A percentile compares a stretch with the other conserved stretches of the same genome.
Evolutionary conservation across 1,140 invertebrate species (phyloP).

Genomic region (Macrosteles quadrilineatus): DNA sequence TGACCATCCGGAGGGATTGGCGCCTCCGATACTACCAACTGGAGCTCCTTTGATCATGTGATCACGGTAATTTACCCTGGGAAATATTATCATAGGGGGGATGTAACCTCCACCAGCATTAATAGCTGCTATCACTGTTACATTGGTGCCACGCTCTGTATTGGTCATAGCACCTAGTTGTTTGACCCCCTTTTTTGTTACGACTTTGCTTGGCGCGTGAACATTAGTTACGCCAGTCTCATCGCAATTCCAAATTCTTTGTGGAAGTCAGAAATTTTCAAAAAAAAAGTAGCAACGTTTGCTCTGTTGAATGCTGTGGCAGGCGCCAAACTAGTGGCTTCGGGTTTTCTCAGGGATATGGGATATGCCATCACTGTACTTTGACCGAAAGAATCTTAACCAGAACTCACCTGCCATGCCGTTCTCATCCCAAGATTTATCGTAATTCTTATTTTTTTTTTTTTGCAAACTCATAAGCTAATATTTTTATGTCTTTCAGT

Average conservation of each 20-base stretch:
- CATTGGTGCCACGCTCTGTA: constrained; percentile 17
- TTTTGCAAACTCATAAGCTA: constrained; percentile 44
- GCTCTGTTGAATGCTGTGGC: constrained; percentile 52
- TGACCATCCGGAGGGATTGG: constrained; percentile 49
- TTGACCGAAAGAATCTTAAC: constrained; percentile 43
- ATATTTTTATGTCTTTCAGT: constrained; percentile 33
- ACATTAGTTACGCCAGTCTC: constrained; percentile 49
- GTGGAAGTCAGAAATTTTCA: constrained; percentile 42
- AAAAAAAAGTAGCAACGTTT: constrained; percentile 48
- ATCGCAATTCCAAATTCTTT: constrained; percentile 48
- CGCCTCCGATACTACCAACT: constrained; percentile 44
- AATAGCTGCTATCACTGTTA: constrained; percentile 27
- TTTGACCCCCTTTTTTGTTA: constrained; percentile 37
- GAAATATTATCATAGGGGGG: constrained; percentile 52
- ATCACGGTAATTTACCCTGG: constrained; percentile 45
- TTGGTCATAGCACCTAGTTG: constrained; percentile 41
- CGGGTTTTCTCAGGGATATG: constrained; percentile 49
- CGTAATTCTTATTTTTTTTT: constrained; percentile 40
- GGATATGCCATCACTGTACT: constrained; percentile 39
- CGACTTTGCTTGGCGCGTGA: constrained; percentile 46
- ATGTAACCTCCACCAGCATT: constrained; percentile 39
- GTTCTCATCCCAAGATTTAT: constrained; percentile 45
- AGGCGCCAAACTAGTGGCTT: constrained; percentile 50
- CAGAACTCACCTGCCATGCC: constrained; percentile 48
- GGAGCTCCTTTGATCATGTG: constrained; percentile 36